Evolutionary conservation across 2,888 invertebrate species (phyloP).

Genomic region (Athalia cordata): DNA sequence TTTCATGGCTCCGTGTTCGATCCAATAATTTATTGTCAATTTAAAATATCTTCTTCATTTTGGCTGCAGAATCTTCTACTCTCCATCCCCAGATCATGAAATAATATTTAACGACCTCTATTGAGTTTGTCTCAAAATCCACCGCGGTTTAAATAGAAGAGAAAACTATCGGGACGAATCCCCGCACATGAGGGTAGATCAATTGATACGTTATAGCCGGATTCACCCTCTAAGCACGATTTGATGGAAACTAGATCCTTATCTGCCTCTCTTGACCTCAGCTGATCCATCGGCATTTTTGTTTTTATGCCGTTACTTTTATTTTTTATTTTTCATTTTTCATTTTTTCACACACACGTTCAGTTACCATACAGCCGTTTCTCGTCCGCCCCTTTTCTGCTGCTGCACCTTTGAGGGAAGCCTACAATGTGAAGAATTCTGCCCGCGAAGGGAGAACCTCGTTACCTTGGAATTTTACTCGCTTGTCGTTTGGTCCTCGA

Average conservation of each 20-base stretch:
- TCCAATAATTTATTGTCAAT: too few relatives aligned
- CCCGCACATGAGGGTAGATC: conserved; percentile 8
- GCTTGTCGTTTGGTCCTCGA: conserved; percentile 1
- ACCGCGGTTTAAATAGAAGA: background rate
- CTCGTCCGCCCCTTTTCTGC: background rate
- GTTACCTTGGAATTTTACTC: conserved; percentile 34
- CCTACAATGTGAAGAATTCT: conserved; percentile 6
- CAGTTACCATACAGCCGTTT: background rate
- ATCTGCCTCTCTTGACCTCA: background rate
- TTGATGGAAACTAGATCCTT: conserved; percentile 27
- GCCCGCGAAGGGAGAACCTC: conserved; percentile 10
- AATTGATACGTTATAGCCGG: conserved; percentile 9
- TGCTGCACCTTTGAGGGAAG: background rate
- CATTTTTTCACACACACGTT: background rate
- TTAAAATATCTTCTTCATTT: too few relatives aligned
- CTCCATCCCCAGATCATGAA: too few relatives aligned
- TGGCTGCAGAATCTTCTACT: too few relatives aligned
- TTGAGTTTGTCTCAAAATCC: conserved; percentile 4
- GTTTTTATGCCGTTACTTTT: background rate
- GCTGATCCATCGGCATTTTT: conserved; percentile 22
- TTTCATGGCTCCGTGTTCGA: too few relatives aligned
- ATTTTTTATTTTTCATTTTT: background rate
- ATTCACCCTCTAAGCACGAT: conserved; percentile 29
- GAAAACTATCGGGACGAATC: conserved; percentile 11
- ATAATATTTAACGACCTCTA: conserved; percentile 5